phyloP scores from a whole-genome alignment of 2,888 invertebrate genomes.

The Xestia rhomboidea region DNA sequence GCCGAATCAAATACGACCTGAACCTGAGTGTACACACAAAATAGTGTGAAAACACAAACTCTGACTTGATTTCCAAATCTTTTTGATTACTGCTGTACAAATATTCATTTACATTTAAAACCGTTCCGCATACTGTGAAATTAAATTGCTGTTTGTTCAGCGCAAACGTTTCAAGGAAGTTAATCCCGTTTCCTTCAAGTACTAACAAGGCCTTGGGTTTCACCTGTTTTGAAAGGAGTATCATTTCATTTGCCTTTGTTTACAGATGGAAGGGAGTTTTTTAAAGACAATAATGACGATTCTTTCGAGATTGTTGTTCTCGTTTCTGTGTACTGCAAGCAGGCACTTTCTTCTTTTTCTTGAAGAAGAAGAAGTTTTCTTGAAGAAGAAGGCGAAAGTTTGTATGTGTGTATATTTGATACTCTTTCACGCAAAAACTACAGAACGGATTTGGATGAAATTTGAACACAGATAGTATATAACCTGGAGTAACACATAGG shows the following conservation, averaged over 20 bases:
- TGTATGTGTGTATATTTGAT: no score
- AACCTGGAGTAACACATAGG: no score
- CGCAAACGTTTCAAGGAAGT: slow-evolving; percentile 50
- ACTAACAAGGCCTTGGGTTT: slow-evolving; percentile 31
- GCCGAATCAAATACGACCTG: background rate
- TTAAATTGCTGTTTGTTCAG: slow-evolving; percentile 52
- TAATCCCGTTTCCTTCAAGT: slow-evolving; percentile 18
- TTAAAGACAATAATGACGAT: background rate
- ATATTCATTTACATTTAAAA: slow-evolving; percentile 56
- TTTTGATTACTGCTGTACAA: slow-evolving; percentile 52
- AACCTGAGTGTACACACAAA: background rate
- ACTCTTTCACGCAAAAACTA: no score
- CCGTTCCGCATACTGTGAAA: slow-evolving; percentile 29
- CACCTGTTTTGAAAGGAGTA: slow-evolving; percentile 22
- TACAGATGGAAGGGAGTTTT: background rate
- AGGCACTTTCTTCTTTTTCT: background rate
- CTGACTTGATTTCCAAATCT: slow-evolving; percentile 38
- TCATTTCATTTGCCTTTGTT: background rate
- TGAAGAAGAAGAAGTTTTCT: background rate
- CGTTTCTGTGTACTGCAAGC: background rate
- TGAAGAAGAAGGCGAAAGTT: background rate
- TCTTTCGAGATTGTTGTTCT: background rate
- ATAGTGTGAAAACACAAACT: slow-evolving; percentile 16
- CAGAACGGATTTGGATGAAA: no score
- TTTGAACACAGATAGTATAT: no score